Evolutionary conservation across 2,797 vertebrate species (phyloP).

Genomic region (Tympanoctomys barrerae): DNA sequence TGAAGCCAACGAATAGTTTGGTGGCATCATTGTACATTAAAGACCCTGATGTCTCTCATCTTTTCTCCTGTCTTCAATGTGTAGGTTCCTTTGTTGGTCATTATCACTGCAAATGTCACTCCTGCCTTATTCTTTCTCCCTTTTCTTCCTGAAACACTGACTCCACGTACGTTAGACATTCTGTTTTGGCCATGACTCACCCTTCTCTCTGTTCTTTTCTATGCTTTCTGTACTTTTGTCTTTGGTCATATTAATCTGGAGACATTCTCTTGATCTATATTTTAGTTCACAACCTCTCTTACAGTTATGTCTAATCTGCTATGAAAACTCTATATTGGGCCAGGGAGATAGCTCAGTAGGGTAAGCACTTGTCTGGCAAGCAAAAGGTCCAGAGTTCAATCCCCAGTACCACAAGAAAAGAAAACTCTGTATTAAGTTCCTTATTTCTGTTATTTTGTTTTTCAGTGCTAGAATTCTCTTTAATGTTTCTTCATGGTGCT

Average conservation of each 20-base stretch:
- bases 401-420: too few relatives aligned
- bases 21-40: not conserved
- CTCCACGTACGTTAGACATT: not conserved
- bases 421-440: not conserved
- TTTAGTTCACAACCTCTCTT: not conserved
- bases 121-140: not conserved
- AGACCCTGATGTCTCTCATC: not conserved
- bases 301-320: not conserved
- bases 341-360: too few relatives aligned
- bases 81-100: not conserved
- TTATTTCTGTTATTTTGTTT: conserved; percentile 50
- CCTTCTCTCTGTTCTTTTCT: not conserved
- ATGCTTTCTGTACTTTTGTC: not conserved
- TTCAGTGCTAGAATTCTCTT: conserved; percentile 16
- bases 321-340: not conserved
- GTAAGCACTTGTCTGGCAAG: too few relatives aligned
- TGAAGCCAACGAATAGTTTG: not conserved
- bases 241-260: not conserved
- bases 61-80: not conserved
- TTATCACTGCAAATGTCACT: not conserved
- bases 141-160: not conserved
- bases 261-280: not conserved
- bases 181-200: not conserved
- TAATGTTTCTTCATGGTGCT: not conserved
- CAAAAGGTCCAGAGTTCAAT: too few relatives aligned